phyloP scores from a whole-genome alignment of 2,888 invertebrate species.

The Acrobasis repandana region DNA sequence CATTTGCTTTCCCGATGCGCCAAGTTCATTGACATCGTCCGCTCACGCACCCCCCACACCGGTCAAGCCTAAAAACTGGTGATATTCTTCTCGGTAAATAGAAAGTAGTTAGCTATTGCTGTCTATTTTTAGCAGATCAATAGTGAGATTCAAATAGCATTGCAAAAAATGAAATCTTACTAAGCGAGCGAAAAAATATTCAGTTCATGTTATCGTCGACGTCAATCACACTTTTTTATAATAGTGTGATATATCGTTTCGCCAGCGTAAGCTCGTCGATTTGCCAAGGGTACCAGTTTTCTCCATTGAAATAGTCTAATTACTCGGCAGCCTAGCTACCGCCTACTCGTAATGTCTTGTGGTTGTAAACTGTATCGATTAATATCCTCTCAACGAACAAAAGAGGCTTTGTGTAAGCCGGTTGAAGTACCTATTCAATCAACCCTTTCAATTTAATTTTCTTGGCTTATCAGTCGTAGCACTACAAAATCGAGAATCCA shows the following conservation, averaged over 20 bases:
- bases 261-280: too few species aligned
- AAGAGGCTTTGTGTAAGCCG: background rate
- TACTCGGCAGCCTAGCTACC: background rate
- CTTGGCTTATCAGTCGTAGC: background rate
- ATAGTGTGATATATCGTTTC: background rate
- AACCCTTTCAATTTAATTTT: background rate
- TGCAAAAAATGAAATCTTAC: slow-evolving; percentile 25
- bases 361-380: background rate
- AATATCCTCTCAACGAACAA: background rate
- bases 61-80: slow-evolving; percentile 64
- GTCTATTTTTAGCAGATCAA: slow-evolving; percentile 56
- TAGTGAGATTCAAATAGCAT: slow-evolving; percentile 29
- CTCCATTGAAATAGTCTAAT: slow-evolving; percentile 1
- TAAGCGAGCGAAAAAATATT: slow-evolving; percentile 11
- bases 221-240: slow-evolving; percentile 1
- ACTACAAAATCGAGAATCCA: too few species aligned
- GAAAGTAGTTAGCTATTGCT: slow-evolving; percentile 66
- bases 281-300: background rate
- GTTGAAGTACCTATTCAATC: background rate
- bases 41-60: slow-evolving; percentile 43
- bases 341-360: background rate
- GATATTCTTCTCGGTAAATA: slow-evolving; percentile 68
- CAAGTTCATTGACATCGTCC: slow-evolving; percentile 74
- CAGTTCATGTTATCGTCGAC: background rate
- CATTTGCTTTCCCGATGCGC: slow-evolving; percentile 71